Evolutionary conservation across 2,888 invertebrate species (phyloP).

Genomic region (Ennomos fuscantarius): DNA sequence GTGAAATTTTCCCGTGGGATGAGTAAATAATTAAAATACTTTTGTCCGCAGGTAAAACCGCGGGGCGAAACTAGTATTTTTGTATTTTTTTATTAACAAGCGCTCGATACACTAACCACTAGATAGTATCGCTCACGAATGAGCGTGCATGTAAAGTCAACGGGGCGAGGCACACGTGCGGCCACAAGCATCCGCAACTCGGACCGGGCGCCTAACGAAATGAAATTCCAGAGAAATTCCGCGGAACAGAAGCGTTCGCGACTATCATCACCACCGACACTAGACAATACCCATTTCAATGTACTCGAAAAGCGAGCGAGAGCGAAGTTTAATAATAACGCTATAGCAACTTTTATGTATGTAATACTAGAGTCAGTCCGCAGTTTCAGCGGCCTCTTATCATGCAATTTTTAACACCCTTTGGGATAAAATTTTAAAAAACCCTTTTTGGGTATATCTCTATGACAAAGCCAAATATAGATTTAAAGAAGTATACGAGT

Average conservation of each 20-base stretch:
- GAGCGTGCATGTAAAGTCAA: conserved; percentile 7
- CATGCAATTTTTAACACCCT: too few species aligned
- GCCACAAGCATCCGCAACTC: conserved; percentile 70
- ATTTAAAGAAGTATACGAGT: too few species aligned
- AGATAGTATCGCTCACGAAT: conserved; percentile 2
- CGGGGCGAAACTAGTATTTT: too few species aligned
- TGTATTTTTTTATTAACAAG: too few species aligned
- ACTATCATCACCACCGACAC: conserved; percentile 47
- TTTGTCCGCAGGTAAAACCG: too few species aligned
- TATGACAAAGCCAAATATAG: too few species aligned
- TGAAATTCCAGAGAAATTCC: conserved; percentile 79
- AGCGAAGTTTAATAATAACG: conserved; percentile 11
- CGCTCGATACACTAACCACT: too few species aligned
- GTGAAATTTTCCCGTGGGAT: too few species aligned
- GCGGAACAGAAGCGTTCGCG: conserved; percentile 54
- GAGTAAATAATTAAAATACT: too few species aligned
- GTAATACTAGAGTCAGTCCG: neutral
- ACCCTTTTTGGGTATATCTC: too few species aligned
- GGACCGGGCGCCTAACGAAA: conserved; percentile 71
- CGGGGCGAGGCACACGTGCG: conserved; percentile 37
- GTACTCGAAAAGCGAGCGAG: conserved; percentile 43
- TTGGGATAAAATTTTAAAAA: too few species aligned
- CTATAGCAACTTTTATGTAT: neutral
- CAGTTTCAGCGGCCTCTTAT: too few species aligned
- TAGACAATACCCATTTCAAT: conserved; percentile 52